These are phyloP conservation scores for Peromyscus eremicus DNA, from an alignment of 2,797 vertebrate species.

Conservation along the genomic window DNA sequence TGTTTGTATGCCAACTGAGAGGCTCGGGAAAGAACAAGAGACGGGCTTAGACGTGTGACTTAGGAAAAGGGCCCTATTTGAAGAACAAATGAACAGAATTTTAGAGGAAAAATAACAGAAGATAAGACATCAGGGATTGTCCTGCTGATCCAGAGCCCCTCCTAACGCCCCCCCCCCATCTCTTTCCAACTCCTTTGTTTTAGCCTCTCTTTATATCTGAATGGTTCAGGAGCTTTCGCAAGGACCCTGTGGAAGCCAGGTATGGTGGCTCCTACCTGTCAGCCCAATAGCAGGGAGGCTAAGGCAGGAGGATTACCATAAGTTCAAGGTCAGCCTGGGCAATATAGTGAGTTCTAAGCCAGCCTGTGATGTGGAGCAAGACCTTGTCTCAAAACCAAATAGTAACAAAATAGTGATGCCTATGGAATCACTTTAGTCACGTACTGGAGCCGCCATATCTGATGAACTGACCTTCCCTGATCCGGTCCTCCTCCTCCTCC, in stretches of 20 bases:
- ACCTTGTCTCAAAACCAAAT: background rate
- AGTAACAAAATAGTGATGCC: background rate
- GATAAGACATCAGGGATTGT: no score
- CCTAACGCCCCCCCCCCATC: background rate
- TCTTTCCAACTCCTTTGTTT: background rate
- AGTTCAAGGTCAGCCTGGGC: background rate
- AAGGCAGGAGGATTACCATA: background rate
- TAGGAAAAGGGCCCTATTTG: background rate
- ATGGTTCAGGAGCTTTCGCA: background rate
- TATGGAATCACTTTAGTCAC: background rate
- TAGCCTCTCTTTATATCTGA: background rate
- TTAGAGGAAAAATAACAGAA: background rate
- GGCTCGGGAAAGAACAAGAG: background rate
- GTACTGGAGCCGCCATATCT: background rate
- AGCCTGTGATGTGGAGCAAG: background rate
- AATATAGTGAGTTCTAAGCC: background rate
- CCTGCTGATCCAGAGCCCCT: background rate
- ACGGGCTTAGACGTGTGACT: background rate
- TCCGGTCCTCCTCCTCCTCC: background rate
- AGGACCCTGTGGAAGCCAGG: background rate
- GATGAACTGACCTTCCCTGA: background rate
- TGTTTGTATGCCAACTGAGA: accelerated
- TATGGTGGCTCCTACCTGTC: background rate
- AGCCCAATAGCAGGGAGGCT: background rate
- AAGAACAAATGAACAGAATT: background rate